phyloP scores from a whole-genome alignment of 64 coral and sea anemone species.

The Porites australiensis region DNA sequence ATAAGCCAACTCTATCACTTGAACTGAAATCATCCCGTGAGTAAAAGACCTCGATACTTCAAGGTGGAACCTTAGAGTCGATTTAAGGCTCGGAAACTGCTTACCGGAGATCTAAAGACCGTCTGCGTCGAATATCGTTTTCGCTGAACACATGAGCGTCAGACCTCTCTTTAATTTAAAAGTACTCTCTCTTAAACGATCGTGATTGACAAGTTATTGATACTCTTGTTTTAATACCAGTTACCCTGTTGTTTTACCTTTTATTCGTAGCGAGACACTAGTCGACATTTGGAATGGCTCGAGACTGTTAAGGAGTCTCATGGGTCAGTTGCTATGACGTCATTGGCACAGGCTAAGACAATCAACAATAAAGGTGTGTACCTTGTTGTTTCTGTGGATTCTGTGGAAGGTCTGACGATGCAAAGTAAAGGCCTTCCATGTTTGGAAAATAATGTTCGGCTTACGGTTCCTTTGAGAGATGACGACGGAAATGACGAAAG shows the following conservation, averaged over 20 bases:
- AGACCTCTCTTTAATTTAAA: neutral
- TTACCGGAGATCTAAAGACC: no score
- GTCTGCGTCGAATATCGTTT: no score
- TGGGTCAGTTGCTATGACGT: slow-evolving; percentile 88
- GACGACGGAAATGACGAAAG: neutral
- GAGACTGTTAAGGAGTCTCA: slow-evolving; percentile 84
- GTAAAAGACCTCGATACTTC: no score
- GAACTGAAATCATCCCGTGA: no score
- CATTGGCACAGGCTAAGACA: slow-evolving; percentile 61
- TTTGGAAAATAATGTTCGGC: slow-evolving; percentile 20
- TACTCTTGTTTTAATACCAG: neutral
- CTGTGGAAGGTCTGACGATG: neutral
- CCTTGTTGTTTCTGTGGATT: slow-evolving; percentile 13
- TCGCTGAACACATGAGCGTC: neutral
- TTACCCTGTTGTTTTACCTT: neutral
- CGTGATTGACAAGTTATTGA: neutral
- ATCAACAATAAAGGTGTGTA: slow-evolving; percentile 79
- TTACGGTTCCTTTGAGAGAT: slow-evolving; percentile 33
- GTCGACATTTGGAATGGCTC: slow-evolving; percentile 83
- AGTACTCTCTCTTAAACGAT: neutral
- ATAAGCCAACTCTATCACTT: no score
- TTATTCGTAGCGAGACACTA: slow-evolving; percentile 61
- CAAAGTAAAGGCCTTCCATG: neutral
- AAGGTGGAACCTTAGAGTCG: no score
- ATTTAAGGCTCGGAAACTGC: no score